phyloP scores from a whole-genome alignment of 2,888 invertebrate genomes.

The Campoplex capitator region DNA sequence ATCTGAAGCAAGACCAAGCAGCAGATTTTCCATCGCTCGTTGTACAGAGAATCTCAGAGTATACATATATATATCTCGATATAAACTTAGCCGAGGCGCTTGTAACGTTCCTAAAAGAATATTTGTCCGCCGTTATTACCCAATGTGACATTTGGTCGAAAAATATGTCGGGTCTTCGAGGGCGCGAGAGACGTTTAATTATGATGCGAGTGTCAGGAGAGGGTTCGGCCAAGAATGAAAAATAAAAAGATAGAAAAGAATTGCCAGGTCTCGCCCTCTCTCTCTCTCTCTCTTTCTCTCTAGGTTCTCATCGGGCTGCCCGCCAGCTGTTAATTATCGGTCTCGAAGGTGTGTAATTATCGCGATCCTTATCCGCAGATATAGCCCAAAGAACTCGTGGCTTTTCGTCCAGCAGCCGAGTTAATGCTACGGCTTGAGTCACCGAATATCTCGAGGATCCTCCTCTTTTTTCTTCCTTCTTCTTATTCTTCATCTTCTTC shows the following conservation, averaged over 20 bases:
- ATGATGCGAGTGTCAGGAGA: constrained; percentile 41
- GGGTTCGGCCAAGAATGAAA: constrained; percentile 22
- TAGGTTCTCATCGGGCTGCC: constrained; percentile 62
- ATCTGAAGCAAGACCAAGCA: background rate
- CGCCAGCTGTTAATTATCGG: constrained; percentile 78
- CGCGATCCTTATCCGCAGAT: constrained; percentile 79
- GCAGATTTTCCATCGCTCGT: background rate
- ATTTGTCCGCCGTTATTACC: constrained; percentile 50
- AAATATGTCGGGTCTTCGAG: constrained; percentile 54
- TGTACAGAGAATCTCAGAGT: background rate
- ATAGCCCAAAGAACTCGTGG: constrained; percentile 8
- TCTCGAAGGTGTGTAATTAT: constrained; percentile 80
- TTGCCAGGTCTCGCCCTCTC: constrained; percentile 16
- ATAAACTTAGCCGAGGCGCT: background rate
- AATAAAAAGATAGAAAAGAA: constrained; percentile 13
- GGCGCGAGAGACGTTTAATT: constrained; percentile 63
- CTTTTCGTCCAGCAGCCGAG: constrained; percentile 30
- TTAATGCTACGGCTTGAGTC: constrained; percentile 28
- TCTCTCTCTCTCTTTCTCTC: constrained; percentile 15
- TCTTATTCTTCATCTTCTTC: constrained; percentile 60
- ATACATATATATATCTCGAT: constrained; percentile 13
- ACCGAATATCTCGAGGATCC: constrained; percentile 44
- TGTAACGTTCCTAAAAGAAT: constrained; percentile 16
- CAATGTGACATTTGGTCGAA: constrained; percentile 67
- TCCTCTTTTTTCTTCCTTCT: constrained; percentile 47